These are phyloP conservation scores for Pachymerium ferrugineum DNA, from an alignment of 2,888 invertebrate species.

Conservation along the genomic window DNA sequence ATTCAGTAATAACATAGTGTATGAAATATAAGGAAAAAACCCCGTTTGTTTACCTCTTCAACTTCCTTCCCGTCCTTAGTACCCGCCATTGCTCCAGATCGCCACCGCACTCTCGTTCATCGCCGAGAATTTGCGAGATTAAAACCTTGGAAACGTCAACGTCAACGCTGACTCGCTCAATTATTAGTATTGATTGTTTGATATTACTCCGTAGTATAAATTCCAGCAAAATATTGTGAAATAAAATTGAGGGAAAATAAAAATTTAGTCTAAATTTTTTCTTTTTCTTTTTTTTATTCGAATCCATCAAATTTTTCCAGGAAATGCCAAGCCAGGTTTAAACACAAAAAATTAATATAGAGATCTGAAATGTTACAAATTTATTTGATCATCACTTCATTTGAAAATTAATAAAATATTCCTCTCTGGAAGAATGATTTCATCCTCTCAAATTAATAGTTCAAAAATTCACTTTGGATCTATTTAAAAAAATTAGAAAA, in stretches of 20 bases:
- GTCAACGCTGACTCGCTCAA: no score
- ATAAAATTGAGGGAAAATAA: no score
- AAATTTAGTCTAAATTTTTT: no score
- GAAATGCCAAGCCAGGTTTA: background rate
- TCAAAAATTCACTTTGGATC: background rate
- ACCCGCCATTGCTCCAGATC: constrained; percentile 9
- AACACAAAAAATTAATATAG: background rate
- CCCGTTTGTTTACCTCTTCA: background rate
- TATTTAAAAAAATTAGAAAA: background rate
- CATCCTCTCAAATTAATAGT: background rate
- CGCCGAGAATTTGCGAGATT: background rate
- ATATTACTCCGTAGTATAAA: no score
- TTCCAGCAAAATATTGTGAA: no score
- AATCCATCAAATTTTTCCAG: background rate
- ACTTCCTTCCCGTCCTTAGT: background rate
- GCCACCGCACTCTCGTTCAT: background rate
- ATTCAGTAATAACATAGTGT: no score
- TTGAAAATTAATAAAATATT: background rate
- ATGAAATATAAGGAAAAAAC: background rate
- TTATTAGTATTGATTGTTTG: no score
- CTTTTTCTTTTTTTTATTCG: background rate
- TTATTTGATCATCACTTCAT: background rate
- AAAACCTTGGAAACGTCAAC: background rate
- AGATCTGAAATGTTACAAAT: background rate
- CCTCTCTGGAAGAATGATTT: background rate